Conservation (phyloP, 37 sponge, comb jelly and placozoan species). For the Agelas oroides region DNA sequence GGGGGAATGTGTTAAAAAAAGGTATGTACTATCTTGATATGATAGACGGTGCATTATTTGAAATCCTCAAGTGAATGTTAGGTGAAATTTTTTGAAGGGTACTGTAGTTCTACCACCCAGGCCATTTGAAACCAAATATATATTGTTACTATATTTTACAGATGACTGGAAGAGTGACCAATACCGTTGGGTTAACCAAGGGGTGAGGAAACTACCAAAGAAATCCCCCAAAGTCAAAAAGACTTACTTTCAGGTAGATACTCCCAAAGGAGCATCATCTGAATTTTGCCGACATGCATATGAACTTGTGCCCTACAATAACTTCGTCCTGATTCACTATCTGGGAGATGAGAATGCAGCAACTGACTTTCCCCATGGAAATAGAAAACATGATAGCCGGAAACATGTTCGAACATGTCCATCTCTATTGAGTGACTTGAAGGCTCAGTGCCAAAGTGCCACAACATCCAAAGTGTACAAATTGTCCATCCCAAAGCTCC, state of each 20-base stretch:
- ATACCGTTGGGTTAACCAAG: constrained; percentile 37
- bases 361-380: constrained; percentile 39
- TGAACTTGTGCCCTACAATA: constrained; percentile 39
- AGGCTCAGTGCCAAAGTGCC: too few species aligned
- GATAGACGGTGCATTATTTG: too few species aligned
- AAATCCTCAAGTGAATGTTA: too few species aligned
- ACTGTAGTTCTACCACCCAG: too few species aligned
- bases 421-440: too few species aligned
- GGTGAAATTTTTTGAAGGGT: too few species aligned
- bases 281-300: constrained; percentile 45
- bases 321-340: constrained; percentile 48
- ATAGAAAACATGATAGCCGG: constrained; percentile 4
- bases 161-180: constrained; percentile 60
- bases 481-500: too few species aligned
- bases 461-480: too few species aligned
- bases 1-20: background rate
- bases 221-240: constrained; percentile 49
- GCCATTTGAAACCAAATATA: too few species aligned
- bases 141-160: background rate
- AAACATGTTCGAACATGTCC: constrained; percentile 18
- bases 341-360: constrained; percentile 55
- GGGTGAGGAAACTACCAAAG: constrained; percentile 44
- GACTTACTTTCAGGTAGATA: constrained; percentile 43
- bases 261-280: constrained; percentile 38
- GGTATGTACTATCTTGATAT: too few species aligned